Percentiles rank a stretch among this genome's conserved stretches.
phyloP scores from a whole-genome alignment of 2,113 vertebrate species.

The Dinomys branickii region DNA sequence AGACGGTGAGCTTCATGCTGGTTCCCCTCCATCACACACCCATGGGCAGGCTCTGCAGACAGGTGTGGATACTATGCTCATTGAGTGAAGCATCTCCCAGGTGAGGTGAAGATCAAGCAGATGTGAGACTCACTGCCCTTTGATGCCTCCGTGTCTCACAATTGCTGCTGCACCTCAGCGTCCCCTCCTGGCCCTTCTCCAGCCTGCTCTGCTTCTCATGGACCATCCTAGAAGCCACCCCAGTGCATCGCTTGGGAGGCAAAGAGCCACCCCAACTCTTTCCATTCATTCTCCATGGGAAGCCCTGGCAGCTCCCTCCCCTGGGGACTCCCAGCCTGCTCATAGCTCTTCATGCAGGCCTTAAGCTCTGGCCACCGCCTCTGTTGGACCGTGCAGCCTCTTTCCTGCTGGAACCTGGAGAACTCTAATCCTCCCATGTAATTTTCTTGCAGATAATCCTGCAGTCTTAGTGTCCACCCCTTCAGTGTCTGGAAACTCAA shows the following conservation, averaged over 20 bases:
- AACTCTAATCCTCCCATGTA: not conserved
- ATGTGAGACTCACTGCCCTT: no score
- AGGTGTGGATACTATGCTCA: not conserved
- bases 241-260: not conserved
- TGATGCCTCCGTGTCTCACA: no score
- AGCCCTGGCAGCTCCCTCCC: not conserved
- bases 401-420: not conserved
- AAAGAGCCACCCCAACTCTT: no score
- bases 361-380: not conserved
- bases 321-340: not conserved
- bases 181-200: rapidly evolving
- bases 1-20: not conserved
- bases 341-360: not conserved
- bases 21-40: not conserved
- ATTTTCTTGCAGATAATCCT: not conserved
- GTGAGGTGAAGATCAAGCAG: not conserved
- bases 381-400: not conserved
- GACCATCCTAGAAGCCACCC: not conserved
- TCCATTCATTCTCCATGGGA: not conserved
- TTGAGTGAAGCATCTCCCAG: not conserved
- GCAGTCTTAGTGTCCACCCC: not conserved
- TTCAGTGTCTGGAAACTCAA: not conserved
- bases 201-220: no score
- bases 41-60: not conserved
- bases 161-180: not conserved